Evolutionary conservation across 2,113 vertebrate species (phyloP).

Genomic region (Leptodactylus fuscus): DNA sequence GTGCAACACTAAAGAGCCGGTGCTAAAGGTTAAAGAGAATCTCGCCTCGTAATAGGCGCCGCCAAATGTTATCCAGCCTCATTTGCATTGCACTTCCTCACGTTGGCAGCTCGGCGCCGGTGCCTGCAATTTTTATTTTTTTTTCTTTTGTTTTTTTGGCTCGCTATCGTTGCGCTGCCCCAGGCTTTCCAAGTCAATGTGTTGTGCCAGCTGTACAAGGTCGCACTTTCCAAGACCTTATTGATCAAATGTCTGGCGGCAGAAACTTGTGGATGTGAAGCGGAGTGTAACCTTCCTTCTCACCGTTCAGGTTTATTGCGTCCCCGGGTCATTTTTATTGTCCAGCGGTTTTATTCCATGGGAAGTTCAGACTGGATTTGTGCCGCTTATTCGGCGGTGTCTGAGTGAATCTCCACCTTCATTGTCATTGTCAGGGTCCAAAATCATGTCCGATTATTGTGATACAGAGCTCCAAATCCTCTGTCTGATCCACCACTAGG

Average conservation of each 20-base stretch:
- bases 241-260: conserved; percentile 7
- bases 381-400: no score
- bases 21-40: conserved; percentile 21
- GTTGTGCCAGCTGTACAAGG: conserved; percentile 28
- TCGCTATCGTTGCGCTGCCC: conserved; percentile 5
- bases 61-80: background rate
- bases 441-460: no score
- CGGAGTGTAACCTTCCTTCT: background rate
- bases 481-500: background rate
- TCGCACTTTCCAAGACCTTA: conserved; percentile 21
- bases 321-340: background rate
- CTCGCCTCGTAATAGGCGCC: background rate
- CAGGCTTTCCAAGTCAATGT: background rate
- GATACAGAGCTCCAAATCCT: background rate
- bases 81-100: conserved; percentile 5
- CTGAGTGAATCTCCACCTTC: background rate
- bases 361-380: no score
- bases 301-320: background rate
- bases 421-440: background rate
- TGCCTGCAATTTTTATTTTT: background rate
- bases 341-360: background rate
- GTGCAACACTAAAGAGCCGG: background rate
- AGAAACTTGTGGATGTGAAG: background rate
- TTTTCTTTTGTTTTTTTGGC: background rate
- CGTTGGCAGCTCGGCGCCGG: background rate